Evolutionary conservation across 1,140 invertebrate species (phyloP).

Genomic region (Leptinotarsa texana): DNA sequence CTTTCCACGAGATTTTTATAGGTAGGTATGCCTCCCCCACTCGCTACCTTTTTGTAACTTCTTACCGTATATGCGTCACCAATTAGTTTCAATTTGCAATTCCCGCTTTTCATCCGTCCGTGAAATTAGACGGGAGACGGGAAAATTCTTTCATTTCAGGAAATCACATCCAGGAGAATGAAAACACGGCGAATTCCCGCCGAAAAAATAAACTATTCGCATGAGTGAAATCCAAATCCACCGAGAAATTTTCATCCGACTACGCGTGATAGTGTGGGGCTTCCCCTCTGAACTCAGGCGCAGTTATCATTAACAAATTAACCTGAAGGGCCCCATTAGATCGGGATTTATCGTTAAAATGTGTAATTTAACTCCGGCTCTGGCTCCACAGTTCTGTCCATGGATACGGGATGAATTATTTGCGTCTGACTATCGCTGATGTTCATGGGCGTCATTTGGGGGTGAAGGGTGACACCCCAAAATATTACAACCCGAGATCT

Average conservation of each 20-base stretch:
- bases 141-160: neutral
- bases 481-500: too few relatives aligned
- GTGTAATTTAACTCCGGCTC: neutral
- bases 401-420: neutral
- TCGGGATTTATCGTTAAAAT: neutral
- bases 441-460: too few relatives aligned
- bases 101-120: neutral
- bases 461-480: too few relatives aligned
- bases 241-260: neutral
- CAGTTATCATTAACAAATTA: constrained; percentile 6
- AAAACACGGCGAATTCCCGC: neutral
- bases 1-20: too few relatives aligned
- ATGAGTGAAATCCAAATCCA: constrained; percentile 1
- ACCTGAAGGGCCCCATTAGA: constrained; percentile 1
- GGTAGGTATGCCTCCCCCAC: too few relatives aligned
- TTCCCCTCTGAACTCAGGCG: neutral
- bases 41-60: too few relatives aligned
- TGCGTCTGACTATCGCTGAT: too few relatives aligned
- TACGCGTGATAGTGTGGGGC: neutral
- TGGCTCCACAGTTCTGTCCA: neutral
- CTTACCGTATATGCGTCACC: too few relatives aligned
- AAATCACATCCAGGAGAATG: neutral
- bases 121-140: neutral
- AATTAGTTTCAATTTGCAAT: neutral
- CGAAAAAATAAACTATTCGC: neutral